Conservation (phyloP, 92 coral and sea anemone species). For the Diadumene lineata region DNA sequence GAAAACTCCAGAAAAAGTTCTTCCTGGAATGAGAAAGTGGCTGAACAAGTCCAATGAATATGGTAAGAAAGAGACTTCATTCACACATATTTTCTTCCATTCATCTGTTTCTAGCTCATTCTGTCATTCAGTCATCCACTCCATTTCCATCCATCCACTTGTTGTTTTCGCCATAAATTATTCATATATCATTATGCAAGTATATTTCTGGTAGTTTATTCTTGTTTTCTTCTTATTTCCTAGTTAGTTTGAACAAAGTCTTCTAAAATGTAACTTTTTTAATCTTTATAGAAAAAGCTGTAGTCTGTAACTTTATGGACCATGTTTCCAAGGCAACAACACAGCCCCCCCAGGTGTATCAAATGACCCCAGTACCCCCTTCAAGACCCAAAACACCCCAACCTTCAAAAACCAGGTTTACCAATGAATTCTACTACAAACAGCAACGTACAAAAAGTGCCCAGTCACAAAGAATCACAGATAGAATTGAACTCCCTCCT, state of each 20-base stretch:
- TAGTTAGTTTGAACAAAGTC: too few relatives aligned
- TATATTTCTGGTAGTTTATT: too few relatives aligned
- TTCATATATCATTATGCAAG: too few relatives aligned
- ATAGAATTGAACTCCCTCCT: slow-evolving; percentile 61
- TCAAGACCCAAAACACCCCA: slow-evolving; percentile 25
- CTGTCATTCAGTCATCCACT: too few relatives aligned
- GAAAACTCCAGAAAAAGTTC: slow-evolving; percentile 23
- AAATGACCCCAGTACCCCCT: slow-evolving; percentile 27
- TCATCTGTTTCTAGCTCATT: too few relatives aligned
- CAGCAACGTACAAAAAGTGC: slow-evolving; percentile 82
- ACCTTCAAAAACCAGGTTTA: slow-evolving; percentile 48
- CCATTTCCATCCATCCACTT: too few relatives aligned
- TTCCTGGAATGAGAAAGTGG: slow-evolving; percentile 80
- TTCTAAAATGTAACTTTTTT: too few relatives aligned
- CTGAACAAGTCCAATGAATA: slow-evolving; percentile 74
- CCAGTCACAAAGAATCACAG: slow-evolving; percentile 76
- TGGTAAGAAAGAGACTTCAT: slow-evolving; percentile 29
- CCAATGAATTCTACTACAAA: slow-evolving; percentile 63
- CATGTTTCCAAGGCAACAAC: slow-evolving; percentile 69
- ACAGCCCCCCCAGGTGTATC: slow-evolving; percentile 20
- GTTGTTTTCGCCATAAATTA: too few relatives aligned
- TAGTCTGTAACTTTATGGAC: slow-evolving; percentile 79
- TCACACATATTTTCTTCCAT: background rate
- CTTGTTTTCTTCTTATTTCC: too few relatives aligned
- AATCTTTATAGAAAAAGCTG: slow-evolving; percentile 86